Evolutionary conservation across 2,113 vertebrate genomes (phyloP).

Genomic region (Clarias batrachus): DNA sequence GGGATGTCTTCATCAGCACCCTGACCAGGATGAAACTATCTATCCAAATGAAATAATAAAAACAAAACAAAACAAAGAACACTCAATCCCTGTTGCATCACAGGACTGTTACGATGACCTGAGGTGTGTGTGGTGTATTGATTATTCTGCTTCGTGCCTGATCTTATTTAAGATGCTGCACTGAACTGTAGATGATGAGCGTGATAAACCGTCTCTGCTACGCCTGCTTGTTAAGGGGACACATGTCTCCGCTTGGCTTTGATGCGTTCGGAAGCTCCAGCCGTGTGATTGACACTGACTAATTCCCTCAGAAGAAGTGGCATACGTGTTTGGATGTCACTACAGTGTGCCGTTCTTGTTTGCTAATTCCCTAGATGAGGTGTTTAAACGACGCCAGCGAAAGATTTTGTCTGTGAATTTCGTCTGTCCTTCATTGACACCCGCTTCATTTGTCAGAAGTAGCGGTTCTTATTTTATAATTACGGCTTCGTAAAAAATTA

Average conservation of each 20-base stretch:
- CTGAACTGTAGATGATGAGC: constrained; percentile 46
- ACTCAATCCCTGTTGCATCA: not conserved
- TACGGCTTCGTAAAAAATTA: not conserved
- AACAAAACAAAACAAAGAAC: not conserved
- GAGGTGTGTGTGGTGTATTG: constrained; percentile 22
- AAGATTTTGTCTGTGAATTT: not conserved
- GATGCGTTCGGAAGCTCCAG: constrained; percentile 39
- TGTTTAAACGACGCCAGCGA: not conserved
- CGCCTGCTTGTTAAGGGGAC: constrained; percentile 13
- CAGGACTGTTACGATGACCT: not conserved
- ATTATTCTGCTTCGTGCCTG: constrained; percentile 44
- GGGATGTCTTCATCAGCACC: not conserved
- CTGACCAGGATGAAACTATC: not conserved
- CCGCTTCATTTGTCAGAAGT: not conserved
- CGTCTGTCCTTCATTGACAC: not conserved
- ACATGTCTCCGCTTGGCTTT: constrained; percentile 27
- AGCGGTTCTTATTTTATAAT: not conserved
- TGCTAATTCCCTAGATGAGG: constrained; percentile 2
- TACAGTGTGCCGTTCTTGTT: not conserved
- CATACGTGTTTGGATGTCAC: constrained; percentile 21
- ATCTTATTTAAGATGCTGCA: constrained; percentile 24
- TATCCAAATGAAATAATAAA: not conserved
- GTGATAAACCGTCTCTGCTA: constrained; percentile 14
- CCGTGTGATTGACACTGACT: constrained; percentile 35
- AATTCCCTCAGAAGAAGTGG: constrained; percentile 22